These are phyloP conservation scores for Cryptocephalus moraei DNA, from an alignment of 2,888 invertebrate species.

Conservation along the genomic window DNA sequence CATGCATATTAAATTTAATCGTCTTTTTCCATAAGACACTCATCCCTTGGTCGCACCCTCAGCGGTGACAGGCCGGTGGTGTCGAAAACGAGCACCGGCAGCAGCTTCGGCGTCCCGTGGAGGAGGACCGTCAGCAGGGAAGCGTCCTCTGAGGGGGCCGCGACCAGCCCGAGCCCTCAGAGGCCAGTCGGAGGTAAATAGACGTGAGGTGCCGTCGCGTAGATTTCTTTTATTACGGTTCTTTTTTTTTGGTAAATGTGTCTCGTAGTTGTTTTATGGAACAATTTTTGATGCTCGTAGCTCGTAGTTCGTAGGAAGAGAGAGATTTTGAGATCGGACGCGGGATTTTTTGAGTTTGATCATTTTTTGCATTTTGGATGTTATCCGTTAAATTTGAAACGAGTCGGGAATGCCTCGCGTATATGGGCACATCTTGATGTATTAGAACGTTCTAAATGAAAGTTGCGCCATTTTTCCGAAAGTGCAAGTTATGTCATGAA, in stretches of 20 bases:
- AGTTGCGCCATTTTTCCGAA: no score
- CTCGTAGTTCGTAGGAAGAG: not conserved
- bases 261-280: not conserved
- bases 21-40: constrained; percentile 24
- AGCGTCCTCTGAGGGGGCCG: constrained; percentile 57
- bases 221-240: no score
- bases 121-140: constrained; percentile 55
- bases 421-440: no score
- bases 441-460: no score
- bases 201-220: not conserved
- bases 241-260: not conserved
- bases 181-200: constrained; percentile 62
- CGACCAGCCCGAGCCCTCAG: constrained; percentile 37
- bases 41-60: constrained; percentile 37
- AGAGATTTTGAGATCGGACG: no score
- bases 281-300: not conserved
- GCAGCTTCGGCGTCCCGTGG: constrained; percentile 41
- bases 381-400: no score
- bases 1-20: no score
- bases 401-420: no score
- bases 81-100: constrained; percentile 18
- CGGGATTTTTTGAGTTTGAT: no score
- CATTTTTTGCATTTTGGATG: no score
- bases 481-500: no score
- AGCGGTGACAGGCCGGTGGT: constrained; percentile 29